These are phyloP conservation scores for Protobothrops flavoviridis DNA, from an alignment of 2,113 vertebrate species.

Conservation along the genomic window DNA sequence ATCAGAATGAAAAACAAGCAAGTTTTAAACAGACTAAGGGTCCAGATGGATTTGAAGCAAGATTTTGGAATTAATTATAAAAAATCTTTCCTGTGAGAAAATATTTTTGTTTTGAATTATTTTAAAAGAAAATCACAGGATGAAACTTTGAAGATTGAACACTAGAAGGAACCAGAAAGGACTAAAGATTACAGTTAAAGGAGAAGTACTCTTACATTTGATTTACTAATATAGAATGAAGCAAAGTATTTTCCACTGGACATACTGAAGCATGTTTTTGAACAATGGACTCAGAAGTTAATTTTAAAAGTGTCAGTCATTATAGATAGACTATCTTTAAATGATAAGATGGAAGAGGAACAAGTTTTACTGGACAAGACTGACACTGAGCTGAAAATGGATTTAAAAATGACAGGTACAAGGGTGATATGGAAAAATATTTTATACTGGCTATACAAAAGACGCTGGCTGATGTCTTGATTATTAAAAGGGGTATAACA, in stretches of 20 bases:
- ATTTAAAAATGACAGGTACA: not conserved
- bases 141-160: not conserved
- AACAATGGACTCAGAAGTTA: not conserved
- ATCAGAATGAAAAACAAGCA: not conserved
- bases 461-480: not conserved
- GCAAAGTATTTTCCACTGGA: not conserved
- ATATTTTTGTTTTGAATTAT: not conserved
- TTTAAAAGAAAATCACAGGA: not conserved
- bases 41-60: not conserved
- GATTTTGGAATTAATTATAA: not conserved
- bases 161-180: not conserved
- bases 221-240: not conserved
- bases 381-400: not conserved
- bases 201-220: not conserved
- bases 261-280: not conserved
- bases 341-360: not conserved
- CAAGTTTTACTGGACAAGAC: not conserved
- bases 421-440: not conserved
- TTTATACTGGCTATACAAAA: not conserved
- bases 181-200: not conserved
- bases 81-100: not conserved
- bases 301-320: not conserved
- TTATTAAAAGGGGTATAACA: not conserved
- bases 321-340: not conserved
- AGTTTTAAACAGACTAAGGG: not conserved